Evolutionary conservation across 2,888 invertebrate genomes (phyloP).

Genomic region (Campoplex capitator): DNA sequence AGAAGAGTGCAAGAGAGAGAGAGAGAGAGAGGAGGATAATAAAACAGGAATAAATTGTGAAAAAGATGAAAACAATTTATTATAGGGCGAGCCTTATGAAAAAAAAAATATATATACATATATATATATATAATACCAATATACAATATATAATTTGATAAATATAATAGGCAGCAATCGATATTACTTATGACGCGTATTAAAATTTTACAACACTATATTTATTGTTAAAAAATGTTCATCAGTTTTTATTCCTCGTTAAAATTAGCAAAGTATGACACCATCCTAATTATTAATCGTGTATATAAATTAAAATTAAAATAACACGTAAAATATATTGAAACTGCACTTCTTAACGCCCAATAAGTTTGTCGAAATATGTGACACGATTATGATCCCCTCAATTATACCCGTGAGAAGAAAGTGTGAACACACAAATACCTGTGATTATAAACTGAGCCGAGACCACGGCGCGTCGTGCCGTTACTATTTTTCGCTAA

Average conservation of each 20-base stretch:
- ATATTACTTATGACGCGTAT: slow-evolving; percentile 68
- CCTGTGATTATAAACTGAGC: slow-evolving; percentile 68
- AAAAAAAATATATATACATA: slow-evolving; percentile 53
- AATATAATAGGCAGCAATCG: slow-evolving; percentile 68
- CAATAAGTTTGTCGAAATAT: slow-evolving; percentile 59
- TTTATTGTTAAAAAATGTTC: slow-evolving; percentile 67
- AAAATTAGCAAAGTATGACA: slow-evolving; percentile 54
- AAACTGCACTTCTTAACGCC: slow-evolving; percentile 62
- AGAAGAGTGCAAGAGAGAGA: slow-evolving; percentile 36
- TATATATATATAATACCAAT: slow-evolving; percentile 38
- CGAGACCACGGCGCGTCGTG: slow-evolving; percentile 63
- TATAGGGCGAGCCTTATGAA: slow-evolving; percentile 69
- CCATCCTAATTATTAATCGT: slow-evolving; percentile 64
- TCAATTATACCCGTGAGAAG: slow-evolving; percentile 44
- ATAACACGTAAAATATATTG: slow-evolving; percentile 52
- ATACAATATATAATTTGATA: slow-evolving; percentile 34
- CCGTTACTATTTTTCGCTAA: slow-evolving; percentile 69
- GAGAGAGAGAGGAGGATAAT: slow-evolving; percentile 37
- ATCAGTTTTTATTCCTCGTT: slow-evolving; percentile 66
- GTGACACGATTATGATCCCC: slow-evolving; percentile 21
- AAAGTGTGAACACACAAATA: slow-evolving; percentile 68
- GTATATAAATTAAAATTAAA: slow-evolving; percentile 45
- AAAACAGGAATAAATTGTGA: slow-evolving; percentile 51
- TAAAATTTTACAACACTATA: slow-evolving; percentile 56
- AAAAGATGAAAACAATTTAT: slow-evolving; percentile 54